Evolutionary conservation across 53 echinoderm and acorn worm species (phyloP), one percentile per base, ranked within the genome.

Genomic region (Crossaster papposus): DNA sequence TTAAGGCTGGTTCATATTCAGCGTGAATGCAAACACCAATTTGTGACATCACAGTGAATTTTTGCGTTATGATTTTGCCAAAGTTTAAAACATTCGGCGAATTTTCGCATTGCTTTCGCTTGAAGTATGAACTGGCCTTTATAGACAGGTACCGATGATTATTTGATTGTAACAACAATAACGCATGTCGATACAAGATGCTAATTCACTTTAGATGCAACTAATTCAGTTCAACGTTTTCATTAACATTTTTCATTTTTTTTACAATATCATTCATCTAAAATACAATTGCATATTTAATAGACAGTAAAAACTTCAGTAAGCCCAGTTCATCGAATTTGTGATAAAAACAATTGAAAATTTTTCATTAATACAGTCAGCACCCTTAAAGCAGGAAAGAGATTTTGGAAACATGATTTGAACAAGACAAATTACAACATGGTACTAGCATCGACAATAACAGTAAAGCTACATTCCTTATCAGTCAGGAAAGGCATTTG

Each of bases 201-300:
- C 72, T 29, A 72, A 35, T 73, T 51, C 52, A 28, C 50, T 72
- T 30, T 53, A 85, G 32, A 68, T 83, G 30, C 1, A 44, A 83
- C 83, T 4, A 85, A 72, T n/a, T 37, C 84, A 62, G 64, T 64
- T 20, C 31, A 54, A 32, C 73, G 9, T 72, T 35, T 77, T 77
- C 77, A 18, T 6, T 34, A 79, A 55, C 80, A 65, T 22, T 26
- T n/a, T n/a, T n/a, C n/a, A n/a, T n/a, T 54, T 23, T n/a, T 34
- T 17, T n/a, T 17, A 85, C 53, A 72, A 72, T 73, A 17, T 29
- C 28, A 85, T 13, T 72, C 22, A 51, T 85, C 54, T 32, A 32
- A 87, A 87, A 76, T 87, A 87, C 87, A 87, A 87, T 87, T 87
- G 87, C 87, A 87, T 87, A 87, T 87, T 76, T 77, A 77, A 77